Evolutionary conservation across 2,888 invertebrate species (phyloP).

Genomic region (Ophioninae sp.): DNA sequence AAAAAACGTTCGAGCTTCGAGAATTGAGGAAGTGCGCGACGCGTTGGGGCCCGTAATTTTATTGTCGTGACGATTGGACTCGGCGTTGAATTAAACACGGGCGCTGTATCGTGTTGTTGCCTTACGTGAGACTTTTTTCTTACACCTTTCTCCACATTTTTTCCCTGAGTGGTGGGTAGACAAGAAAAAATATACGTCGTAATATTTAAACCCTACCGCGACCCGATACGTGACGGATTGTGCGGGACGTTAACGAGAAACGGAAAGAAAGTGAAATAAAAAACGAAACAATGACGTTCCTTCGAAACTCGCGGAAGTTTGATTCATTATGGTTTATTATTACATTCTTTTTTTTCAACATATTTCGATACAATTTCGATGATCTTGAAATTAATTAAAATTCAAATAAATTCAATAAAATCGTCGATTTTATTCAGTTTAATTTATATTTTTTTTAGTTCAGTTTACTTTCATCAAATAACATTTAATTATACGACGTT

Average conservation of each 20-base stretch:
- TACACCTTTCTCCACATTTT: conserved; percentile 36
- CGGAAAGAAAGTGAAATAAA: conserved; percentile 52
- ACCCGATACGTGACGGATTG: conserved; percentile 3
- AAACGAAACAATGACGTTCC: conserved; percentile 15
- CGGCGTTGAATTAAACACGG: conserved; percentile 48
- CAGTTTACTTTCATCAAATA: no score
- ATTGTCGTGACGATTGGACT: conserved; percentile 54
- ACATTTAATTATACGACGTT: no score
- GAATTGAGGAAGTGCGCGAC: conserved; percentile 53
- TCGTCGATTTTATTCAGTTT: no score
- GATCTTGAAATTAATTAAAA: no score
- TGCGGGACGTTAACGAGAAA: conserved; percentile 31
- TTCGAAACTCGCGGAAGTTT: conserved; percentile 23
- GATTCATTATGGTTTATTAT: background rate
- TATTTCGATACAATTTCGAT: background rate
- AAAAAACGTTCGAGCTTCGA: conserved; percentile 34
- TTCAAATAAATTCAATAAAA: no score
- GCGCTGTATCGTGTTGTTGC: background rate
- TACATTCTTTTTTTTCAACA: background rate
- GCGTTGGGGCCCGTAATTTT: conserved; percentile 37
- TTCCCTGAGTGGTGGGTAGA: conserved; percentile 15
- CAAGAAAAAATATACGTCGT: conserved; percentile 1
- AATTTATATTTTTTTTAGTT: no score
- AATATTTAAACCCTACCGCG: conserved; percentile 22
- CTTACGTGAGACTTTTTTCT: conserved; percentile 38